Evolutionary conservation across 2,888 invertebrate species (phyloP), one percentile per base, ranked within the genome.

Genomic region (Dicycla oo): DNA sequence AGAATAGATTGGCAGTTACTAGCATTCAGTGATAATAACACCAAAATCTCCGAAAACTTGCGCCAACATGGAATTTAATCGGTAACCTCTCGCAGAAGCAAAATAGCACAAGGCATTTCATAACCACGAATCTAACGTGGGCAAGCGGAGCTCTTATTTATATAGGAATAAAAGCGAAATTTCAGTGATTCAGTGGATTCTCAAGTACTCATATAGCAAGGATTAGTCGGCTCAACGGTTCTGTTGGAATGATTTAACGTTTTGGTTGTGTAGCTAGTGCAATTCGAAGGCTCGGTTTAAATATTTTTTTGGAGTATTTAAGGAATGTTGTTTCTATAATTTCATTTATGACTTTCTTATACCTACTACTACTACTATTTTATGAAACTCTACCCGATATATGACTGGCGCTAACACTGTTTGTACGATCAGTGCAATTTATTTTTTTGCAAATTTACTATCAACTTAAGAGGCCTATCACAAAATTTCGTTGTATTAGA

Each of bases 81-180:
- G 90, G 81, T 82, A 84, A 86, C 87, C 86, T 86, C 88, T 80
- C 81, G 84, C 89, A 76, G 86, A 89, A 88, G 88, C 90, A 88
- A 90, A 91, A 90, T 88, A 90, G 88, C 86, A 83, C 86, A 86
- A 86, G 87, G 87, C 88, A 88, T 90, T 90, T 90, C 90, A 91
- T 90, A 91, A 89, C 89, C 88, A 87, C 87, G 84, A 87, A 88
- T 88, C 87, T 84, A 81, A 73, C 86, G 67, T 83, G 58, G 53
- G 40, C 65, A 67, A 75, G 64, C 23, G n/a, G 3, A 69, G 77
- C 69, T 80, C 83, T 81, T 89, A 87, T 86, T 53, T 34, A 68
- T 60, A 77, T 75, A 54, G 23, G 1, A 47, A 77, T 87, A 90
- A 73, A 78, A 81, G 63, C 68, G 56, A 70, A 68, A 85, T 85